Evolutionary conservation across 2,888 invertebrate genomes (phyloP), one percentile per base, ranked within the genome.

Genomic region (Eilema griseolum): DNA sequence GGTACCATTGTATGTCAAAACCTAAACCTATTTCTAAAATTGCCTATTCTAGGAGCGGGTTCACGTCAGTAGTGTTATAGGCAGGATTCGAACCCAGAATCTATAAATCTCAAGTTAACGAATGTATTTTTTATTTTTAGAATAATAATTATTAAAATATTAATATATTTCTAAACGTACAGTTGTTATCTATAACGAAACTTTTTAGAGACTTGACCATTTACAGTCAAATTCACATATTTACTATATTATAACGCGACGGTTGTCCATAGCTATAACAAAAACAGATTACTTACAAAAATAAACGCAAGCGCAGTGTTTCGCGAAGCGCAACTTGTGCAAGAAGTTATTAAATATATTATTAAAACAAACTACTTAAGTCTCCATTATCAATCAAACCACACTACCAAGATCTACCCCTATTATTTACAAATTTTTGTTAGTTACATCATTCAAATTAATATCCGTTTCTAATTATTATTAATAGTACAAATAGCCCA

Each of bases 351-450:
- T 52, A 52, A n/a, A n/a, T 1, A 10, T 52, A 52, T 20, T 52
- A 5, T 52, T 52, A 52, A 10, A 52, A n/a, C n/a, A 52, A 52
- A 52, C 20, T 20, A 46, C 46, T 5, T 20, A 46, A 20, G 20
- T 7, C 7, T 7, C 16, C 16, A 46, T 37, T 14, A 20, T 46
- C 20, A 0, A 41, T 41, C 41, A 14, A 41, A 41, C 20, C 52
- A n/a, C 52, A 52, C 52, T 52, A 52, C 52, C 52, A 52, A 52
- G n/a, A 52, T 52, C n/a, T 52, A 52, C 16, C 41, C 41, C 41
- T 3, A 16, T 41, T n/a, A 8, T 10, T 2, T 20, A 52, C 52
- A 12, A 20, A 10, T 20, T 52, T n/a, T 2, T n/a, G 52, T 52
- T 52, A 52, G 52, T n/a, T 52, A 52, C 3, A 41, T 41, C 2